Base-by-base conservation (phyloP, 2,888 invertebrate species). In the Melikaiella ostensackeni region DNA sequence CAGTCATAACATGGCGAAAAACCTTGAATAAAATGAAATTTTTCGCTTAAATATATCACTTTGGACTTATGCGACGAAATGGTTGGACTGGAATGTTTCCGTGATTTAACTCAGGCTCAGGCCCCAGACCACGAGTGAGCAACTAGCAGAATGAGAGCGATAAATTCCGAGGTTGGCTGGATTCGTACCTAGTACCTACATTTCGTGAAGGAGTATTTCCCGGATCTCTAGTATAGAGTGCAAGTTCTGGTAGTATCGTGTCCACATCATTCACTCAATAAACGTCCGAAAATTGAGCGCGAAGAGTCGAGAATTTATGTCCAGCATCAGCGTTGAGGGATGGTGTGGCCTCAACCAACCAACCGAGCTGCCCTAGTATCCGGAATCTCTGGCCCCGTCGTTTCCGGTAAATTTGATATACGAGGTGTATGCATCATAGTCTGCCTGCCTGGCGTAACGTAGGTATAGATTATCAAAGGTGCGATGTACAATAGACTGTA, bases 321-420 rank as follows among this genome's bases (percentile, higher is more conserved):
- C 50, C 27, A 33, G 16, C 59, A 59, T 59, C 59, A 59, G 59
- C 59, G 59, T 59, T 59, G 27, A 59, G 27, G 59, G 59, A 59
- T 59, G 59, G 46, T 70, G 70, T 70, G 70, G 59, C 59, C 59
- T 59, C 59, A 24, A 59, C 59, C 59, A 59, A 59, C 59, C 59
- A 59, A 59, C 27, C 59, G 27, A 59, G 59, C 59, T 24, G 50
- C 46, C 70, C 70, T 57, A 74, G 38, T 73, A 78, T 63, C 80
- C 70, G 38, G 66, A 78, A 78, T 80, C 80, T 82, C 76, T 78
- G 79, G 75, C 63, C 55, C 76, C 75, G 77, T 80, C 79, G 79
- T 81, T 87, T 87, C 88, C 88, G 85, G 83, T 85, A 85, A 75
- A 84, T 88, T 87, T 89, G 87, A 88, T 88, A 87, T 87, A 89